These are phyloP conservation scores for Steinernema scapterisci DNA, from an alignment of 2,888 invertebrate species.

Conservation along the genomic window DNA sequence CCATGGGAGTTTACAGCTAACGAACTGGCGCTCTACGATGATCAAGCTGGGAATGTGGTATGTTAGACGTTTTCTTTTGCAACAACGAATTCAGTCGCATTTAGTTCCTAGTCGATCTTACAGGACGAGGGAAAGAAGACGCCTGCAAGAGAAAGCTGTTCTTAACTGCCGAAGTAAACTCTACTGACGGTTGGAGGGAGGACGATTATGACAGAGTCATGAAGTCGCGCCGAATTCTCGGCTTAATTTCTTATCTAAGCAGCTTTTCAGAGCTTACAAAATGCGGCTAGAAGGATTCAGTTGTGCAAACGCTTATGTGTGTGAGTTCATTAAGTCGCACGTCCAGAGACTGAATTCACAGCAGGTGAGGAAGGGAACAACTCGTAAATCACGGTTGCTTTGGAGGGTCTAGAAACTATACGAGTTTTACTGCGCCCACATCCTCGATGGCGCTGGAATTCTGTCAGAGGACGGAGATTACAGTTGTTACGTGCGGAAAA, in stretches of 20 bases:
- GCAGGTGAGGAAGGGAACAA: neutral
- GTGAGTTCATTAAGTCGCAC: neutral
- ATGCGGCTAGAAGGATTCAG: neutral
- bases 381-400: neutral
- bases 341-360: neutral
- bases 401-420: neutral
- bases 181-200: slow-evolving; percentile 11
- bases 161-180: neutral
- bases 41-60: slow-evolving; percentile 33
- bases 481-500: neutral
- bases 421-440: neutral
- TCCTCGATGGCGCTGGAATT: neutral
- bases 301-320: neutral
- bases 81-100: neutral
- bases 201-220: slow-evolving; percentile 32
- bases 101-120: slow-evolving; percentile 33
- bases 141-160: slow-evolving; percentile 29
- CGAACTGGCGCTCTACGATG: slow-evolving; percentile 30
- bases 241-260: too few species aligned
- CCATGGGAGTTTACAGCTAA: slow-evolving; percentile 36
- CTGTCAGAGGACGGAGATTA: neutral
- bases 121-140: neutral
- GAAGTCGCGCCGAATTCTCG: neutral
- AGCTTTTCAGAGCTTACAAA: neutral
- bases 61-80: slow-evolving; percentile 24